Evolutionary conservation across 2,797 vertebrate genomes (phyloP).

Genomic region (Euphonia xanthogaster): DNA sequence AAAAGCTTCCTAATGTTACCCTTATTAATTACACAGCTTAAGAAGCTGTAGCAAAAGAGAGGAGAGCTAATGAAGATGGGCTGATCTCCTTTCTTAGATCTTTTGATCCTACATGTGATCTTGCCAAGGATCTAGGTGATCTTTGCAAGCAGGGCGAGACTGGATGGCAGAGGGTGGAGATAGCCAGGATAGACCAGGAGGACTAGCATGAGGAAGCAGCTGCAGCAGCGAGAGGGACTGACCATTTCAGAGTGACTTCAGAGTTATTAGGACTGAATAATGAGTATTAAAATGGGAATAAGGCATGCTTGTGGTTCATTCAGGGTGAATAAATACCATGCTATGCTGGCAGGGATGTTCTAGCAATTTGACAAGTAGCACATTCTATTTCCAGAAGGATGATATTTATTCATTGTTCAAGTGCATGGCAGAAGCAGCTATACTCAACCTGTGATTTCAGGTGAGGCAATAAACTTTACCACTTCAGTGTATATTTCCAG

Average conservation of each 20-base stretch:
- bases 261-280: not conserved
- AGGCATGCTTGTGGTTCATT: not conserved
- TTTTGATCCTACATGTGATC: not conserved
- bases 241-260: not conserved
- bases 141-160: not conserved
- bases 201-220: not conserved
- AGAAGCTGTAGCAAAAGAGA: not conserved
- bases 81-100: not conserved
- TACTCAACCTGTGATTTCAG: not conserved
- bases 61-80: not conserved
- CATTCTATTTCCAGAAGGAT: not conserved
- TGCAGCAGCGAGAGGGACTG: not conserved
- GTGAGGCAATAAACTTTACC: not conserved
- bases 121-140: not conserved
- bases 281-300: not conserved
- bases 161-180: not conserved
- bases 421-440: not conserved
- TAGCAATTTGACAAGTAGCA: not conserved
- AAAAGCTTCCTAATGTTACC: not conserved
- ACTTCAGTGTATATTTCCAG: not conserved
- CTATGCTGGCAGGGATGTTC: not conserved
- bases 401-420: not conserved
- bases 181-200: accelerated
- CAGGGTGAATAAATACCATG: not conserved
- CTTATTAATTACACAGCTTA: not conserved